Conservation (phyloP, 2,113 vertebrate genomes). For the Pungitius pungitius region DNA sequence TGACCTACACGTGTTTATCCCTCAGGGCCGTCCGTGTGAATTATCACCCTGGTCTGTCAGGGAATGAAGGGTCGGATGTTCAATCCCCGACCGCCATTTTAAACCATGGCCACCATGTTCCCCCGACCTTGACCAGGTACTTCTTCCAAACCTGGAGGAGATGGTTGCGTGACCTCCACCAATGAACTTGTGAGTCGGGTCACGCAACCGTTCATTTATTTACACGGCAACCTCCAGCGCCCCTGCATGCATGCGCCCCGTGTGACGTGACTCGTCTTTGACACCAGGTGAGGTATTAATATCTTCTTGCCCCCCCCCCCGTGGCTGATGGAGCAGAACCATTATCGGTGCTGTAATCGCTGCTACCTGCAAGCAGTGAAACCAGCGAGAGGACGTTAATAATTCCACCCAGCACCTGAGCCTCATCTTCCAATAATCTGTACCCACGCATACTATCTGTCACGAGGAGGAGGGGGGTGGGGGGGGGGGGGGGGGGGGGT, state of each 20-base stretch:
- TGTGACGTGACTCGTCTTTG: background rate
- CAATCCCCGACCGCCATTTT: background rate
- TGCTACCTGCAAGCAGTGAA: background rate
- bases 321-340: background rate
- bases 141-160: background rate
- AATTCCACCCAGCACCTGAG: slow-evolving; percentile 22
- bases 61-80: background rate
- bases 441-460: slow-evolving; percentile 30
- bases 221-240: background rate
- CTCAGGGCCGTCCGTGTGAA: background rate
- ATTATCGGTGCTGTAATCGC: background rate
- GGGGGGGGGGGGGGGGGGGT: background rate
- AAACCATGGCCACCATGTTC: background rate
- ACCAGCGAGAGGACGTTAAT: background rate
- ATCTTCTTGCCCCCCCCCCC: background rate
- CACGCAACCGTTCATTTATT: background rate
- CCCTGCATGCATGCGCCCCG: too few species aligned
- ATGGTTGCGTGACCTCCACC: background rate
- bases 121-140: background rate
- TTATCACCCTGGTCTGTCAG: background rate
- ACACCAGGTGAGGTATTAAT: background rate
- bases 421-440: slow-evolving; percentile 20
- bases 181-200: background rate
- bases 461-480: background rate
- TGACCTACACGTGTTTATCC: background rate